Percentiles rank a stretch among this genome's conserved stretches.
Conservation (phyloP, 2,113 vertebrate species). For the Nerophis ophidion region DNA sequence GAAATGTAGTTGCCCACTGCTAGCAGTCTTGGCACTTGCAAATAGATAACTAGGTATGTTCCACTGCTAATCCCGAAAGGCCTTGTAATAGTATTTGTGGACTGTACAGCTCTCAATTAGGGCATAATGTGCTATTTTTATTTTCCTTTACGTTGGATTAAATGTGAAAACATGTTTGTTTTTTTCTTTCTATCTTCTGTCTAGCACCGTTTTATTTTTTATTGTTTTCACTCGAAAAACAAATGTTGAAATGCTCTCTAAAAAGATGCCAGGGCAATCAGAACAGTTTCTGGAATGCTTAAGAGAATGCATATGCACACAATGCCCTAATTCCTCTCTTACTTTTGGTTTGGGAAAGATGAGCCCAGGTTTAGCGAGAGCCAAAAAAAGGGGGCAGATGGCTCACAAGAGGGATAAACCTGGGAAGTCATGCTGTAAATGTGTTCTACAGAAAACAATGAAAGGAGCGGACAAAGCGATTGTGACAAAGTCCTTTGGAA, state of each 20-base stretch:
- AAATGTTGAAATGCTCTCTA: conserved; percentile 60
- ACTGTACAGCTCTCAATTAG: conserved; percentile 78
- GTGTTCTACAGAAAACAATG: conserved; percentile 81
- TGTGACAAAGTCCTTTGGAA: conserved; percentile 78
- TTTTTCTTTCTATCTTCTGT: conserved; percentile 50
- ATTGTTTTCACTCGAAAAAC: conserved; percentile 38
- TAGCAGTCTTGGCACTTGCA: conserved; percentile 76
- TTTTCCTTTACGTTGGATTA: conserved; percentile 77
- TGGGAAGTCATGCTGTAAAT: conserved; percentile 81
- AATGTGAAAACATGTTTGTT: conserved; percentile 69
- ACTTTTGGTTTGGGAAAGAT: conserved; percentile 72
- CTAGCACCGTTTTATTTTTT: conserved; percentile 21
- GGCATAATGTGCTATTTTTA: conserved; percentile 79
- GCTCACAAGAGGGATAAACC: conserved; percentile 80
- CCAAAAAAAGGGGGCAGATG: conserved; percentile 74
- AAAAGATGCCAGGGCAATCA: conserved; percentile 69
- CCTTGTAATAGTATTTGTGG: conserved; percentile 81
- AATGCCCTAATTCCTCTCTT: conserved; percentile 70
- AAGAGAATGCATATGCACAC: conserved; percentile 71
- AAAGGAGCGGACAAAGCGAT: conserved; percentile 77
- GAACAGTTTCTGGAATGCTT: conserved; percentile 70
- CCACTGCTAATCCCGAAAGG: conserved; percentile 79
- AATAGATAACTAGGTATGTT: conserved; percentile 83
- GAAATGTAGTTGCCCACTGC: conserved; percentile 81
- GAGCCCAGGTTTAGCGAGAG: conserved; percentile 75